A percentile compares a stretch with the other conserved stretches of the same genome.
Conservation (phyloP, 1,140 invertebrate species). For the Zaprionus camerounensis region DNA sequence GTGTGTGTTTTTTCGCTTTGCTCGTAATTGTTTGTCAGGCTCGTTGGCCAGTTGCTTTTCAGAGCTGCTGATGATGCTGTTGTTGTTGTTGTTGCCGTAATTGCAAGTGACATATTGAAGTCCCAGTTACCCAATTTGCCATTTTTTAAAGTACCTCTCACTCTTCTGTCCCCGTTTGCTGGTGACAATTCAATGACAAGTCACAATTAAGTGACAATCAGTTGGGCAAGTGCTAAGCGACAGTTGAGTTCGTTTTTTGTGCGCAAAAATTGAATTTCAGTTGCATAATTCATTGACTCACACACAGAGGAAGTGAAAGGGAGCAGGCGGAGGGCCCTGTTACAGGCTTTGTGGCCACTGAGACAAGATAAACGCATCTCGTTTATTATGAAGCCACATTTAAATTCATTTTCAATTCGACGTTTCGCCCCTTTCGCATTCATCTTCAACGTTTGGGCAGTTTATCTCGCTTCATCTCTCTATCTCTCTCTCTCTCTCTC, state of each 20-base stretch:
- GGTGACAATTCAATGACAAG: constrained; percentile 33
- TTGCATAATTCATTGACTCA: constrained; percentile 75
- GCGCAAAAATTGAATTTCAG: constrained; percentile 61
- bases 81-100: constrained; percentile 53
- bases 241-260: constrained; percentile 24
- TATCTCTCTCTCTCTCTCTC: not conserved
- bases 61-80: not conserved
- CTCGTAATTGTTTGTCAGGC: constrained; percentile 79
- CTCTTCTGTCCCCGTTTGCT: not conserved
- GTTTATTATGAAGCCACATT: constrained; percentile 75
- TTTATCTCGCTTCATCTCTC: not conserved
- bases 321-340: not conserved
- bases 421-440: constrained; percentile 47
- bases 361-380: constrained; percentile 54
- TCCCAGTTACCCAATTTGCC: constrained; percentile 38
- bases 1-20: constrained; percentile 33
- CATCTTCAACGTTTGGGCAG: constrained; percentile 63
- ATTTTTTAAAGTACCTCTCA: constrained; percentile 1
- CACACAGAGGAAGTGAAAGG: constrained; percentile 6
- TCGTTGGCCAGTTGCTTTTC: constrained; percentile 51
- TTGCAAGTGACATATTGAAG: constrained; percentile 74
- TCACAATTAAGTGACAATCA: constrained; percentile 74
- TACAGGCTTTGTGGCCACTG: not conserved
- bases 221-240: constrained; percentile 37
- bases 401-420: constrained; percentile 77